phyloP scores from a whole-genome alignment of 2,888 invertebrate species.

The Scaptodrosophila latifasciaeformis region DNA sequence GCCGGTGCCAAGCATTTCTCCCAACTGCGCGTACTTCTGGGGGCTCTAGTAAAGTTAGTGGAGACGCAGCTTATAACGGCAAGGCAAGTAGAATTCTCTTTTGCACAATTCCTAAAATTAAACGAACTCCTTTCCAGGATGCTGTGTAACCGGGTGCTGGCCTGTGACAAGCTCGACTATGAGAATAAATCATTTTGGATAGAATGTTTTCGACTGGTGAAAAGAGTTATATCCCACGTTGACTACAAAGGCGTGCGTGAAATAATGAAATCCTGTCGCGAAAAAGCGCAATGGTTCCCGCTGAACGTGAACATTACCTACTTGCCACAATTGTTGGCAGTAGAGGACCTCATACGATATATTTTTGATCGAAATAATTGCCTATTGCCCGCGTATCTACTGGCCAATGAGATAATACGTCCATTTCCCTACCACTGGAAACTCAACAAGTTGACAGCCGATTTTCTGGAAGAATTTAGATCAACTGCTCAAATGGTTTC shows the following conservation, averaged over 20 bases:
- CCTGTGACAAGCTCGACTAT: slow-evolving; percentile 87
- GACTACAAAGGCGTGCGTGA: slow-evolving; percentile 97
- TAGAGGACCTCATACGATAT: slow-evolving; percentile 88
- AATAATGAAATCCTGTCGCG: slow-evolving; percentile 93
- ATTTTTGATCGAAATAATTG: slow-evolving; percentile 95
- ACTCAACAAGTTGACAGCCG: slow-evolving; percentile 88
- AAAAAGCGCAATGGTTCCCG: slow-evolving; percentile 90
- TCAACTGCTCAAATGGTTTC: slow-evolving; percentile 97
- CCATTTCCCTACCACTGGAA: slow-evolving; percentile 87
- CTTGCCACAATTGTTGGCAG: slow-evolving; percentile 86
- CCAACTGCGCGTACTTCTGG: slow-evolving; percentile 84
- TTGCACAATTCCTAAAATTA: not conserved
- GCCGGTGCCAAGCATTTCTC: slow-evolving; percentile 84
- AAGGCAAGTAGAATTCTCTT: slow-evolving; percentile 76
- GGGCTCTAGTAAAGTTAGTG: slow-evolving; percentile 85
- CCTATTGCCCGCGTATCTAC: slow-evolving; percentile 93
- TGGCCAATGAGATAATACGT: slow-evolving; percentile 96
- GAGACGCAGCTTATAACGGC: slow-evolving; percentile 84
- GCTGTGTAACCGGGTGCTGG: slow-evolving; percentile 90
- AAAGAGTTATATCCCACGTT: slow-evolving; percentile 90
- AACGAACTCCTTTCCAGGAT: slow-evolving; percentile 76
- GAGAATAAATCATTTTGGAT: slow-evolving; percentile 92
- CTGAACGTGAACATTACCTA: slow-evolving; percentile 85
- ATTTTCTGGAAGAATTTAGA: slow-evolving; percentile 94
- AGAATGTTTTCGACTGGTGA: slow-evolving; percentile 88